Evolutionary conservation across 2,797 vertebrate genomes (phyloP), one percentile per base, ranked within the genome.

Genomic region (Leuciscus waleckii): DNA sequence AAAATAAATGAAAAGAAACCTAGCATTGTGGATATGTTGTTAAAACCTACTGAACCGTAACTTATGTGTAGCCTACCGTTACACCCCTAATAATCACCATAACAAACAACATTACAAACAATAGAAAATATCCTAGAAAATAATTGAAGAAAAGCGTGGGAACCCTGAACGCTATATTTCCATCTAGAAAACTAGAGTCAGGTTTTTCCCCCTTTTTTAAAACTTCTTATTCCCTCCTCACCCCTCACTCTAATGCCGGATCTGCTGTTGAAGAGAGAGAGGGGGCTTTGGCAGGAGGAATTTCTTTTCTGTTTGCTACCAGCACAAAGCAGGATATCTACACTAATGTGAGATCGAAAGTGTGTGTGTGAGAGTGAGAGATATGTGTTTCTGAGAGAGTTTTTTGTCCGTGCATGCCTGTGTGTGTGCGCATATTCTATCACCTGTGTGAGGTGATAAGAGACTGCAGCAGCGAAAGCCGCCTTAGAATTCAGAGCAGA

Each of bases 361-460:
- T 26, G 54, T 10, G 13, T 32, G 79, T 54, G 51, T 68, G 77
- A 63, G 69, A 85, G 56, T 16, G 29, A 78, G 54, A 82, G 17
- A 73, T 9, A 51, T 32, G n/a, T 9, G 21, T 39, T 61, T 63
- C 29, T 61, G 65, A 35, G 49, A 23, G 43, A 49, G 74, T 83
- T 79, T 78, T 78, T 68, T 79, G 70, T 84, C 29, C 1, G 70
- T 39, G 77, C 65, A 41, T 69, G 51, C 17, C 43, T 69, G 21
- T 39, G 79, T 41, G 73, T 37, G 46, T 39, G 61, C 56, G 54
- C 39, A 65, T 73, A 63, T 79, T 85, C 39, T 71, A 85, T 26
- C 87, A 87, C 89, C 91, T 93, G 93, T 93, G 90, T 89, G 88
- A 88, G 87, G 88, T 93, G 92, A 94, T 93, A 93, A 93, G 92